Evolutionary conservation across 1,140 invertebrate genomes (phyloP), one percentile per base, ranked within the genome.

Genomic region (Mya arenaria): DNA sequence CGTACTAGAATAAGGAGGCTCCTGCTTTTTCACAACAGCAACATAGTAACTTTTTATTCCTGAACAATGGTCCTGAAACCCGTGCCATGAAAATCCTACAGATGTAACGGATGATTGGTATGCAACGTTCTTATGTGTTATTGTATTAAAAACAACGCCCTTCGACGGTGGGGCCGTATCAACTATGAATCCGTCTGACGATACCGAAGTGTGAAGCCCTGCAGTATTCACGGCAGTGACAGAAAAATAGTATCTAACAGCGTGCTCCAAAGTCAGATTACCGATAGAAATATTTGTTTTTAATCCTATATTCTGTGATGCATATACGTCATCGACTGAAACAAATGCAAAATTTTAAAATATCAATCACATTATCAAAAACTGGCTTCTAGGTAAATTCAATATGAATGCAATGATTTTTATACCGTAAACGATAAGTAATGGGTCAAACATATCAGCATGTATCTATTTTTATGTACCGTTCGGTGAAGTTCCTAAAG

Each of bases 291-390:
- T 36, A 1, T 36, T 44, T 8, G 37, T 68, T 19, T 15, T 28
- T 68, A 68, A 25, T 25, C 37, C 65, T 10, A 68, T 41, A 17
- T 41, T 44, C n/a, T 37, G 41, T n/a, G 28, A 25, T 1, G 36
- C n/a, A 17, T 44, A 41, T 8, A 68, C 34, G n/a, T 68, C 65
- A 68, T 68, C 65, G 28, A 41, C 65, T 44, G 65, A 4, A 68
- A 44, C 19, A 2, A 19, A 2, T 44, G n/a, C n/a, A n/a, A n/a
- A n/a, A n/a, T n/a, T n/a, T n/a, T n/a, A n/a, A n/a, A n/a, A n/a
- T n/a, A n/a, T n/a, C n/a, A n/a, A n/a, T n/a, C n/a, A n/a, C n/a
- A n/a, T n/a, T n/a, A n/a, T n/a, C n/a, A n/a, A n/a, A n/a, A n/a
- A n/a, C n/a, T n/a, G n/a, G n/a, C n/a, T n/a, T n/a, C n/a, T n/a